phyloP scores from a whole-genome alignment of 2,888 invertebrate species.

The Drosophila lacicola region DNA sequence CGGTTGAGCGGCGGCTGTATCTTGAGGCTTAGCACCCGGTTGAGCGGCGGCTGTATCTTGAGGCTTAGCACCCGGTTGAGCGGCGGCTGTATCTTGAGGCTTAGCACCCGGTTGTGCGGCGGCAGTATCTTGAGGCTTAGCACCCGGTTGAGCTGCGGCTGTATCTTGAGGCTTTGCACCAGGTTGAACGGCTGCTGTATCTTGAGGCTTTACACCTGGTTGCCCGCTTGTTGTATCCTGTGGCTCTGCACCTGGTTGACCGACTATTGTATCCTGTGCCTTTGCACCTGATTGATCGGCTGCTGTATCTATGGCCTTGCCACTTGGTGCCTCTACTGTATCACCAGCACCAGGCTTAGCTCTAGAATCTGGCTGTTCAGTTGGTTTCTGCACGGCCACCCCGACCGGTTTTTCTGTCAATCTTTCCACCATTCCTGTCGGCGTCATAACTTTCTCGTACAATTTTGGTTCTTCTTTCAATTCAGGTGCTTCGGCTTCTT shows the following conservation, averaged over 20 bases:
- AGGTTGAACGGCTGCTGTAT: not conserved
- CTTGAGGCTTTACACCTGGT: not conserved
- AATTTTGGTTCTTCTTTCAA: not conserved
- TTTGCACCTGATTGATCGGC: no score
- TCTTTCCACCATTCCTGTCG: not conserved
- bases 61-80: not conserved
- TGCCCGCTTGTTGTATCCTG: not conserved
- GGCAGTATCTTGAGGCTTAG: not conserved
- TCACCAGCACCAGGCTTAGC: no score
- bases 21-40: not conserved
- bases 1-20: not conserved
- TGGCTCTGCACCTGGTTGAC: not conserved
- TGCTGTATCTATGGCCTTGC: not conserved
- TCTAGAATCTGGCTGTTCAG: not conserved
- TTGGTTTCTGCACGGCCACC: not conserved
- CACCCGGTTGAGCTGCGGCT: not conserved
- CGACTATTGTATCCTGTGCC: no score
- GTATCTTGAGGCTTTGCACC: not conserved
- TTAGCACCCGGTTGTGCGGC: not conserved
- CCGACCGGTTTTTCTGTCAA: not conserved
- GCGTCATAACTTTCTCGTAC: not conserved
- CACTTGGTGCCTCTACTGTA: no score
- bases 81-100: not conserved
- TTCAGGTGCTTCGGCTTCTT: not conserved
- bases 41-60: not conserved